Conservation (phyloP, 2,113 vertebrate genomes). For the Helogale parvula region DNA sequence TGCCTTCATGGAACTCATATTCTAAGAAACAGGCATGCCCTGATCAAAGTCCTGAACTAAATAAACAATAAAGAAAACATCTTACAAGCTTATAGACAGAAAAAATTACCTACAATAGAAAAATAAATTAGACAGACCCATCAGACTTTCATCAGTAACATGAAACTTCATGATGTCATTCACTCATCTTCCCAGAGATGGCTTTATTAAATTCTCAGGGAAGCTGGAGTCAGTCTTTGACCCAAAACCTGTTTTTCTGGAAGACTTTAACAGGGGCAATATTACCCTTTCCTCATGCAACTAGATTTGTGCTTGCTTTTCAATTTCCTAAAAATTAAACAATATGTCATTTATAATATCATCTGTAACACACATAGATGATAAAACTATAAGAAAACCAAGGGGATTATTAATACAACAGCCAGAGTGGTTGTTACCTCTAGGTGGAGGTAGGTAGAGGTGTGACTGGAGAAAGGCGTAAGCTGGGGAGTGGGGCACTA, state of each 20-base stretch:
- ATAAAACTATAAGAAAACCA: slow-evolving; percentile 7
- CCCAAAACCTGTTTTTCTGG: not conserved
- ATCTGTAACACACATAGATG: not conserved
- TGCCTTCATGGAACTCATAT: not conserved
- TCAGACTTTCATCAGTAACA: slow-evolving; percentile 1
- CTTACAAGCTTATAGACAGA: not conserved
- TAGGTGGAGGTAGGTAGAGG: not conserved
- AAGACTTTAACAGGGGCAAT: slow-evolving; percentile 9
- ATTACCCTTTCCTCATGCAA: not conserved
- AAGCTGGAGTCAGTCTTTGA: slow-evolving; percentile 9
- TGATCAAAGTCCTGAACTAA: not conserved
- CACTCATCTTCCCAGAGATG: slow-evolving; percentile 14
- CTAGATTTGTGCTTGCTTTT: not conserved
- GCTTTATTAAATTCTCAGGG: not conserved
- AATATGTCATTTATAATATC: not conserved
- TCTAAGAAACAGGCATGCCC: not conserved
- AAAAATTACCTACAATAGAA: not conserved
- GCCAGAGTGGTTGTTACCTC: not conserved
- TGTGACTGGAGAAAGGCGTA: not conserved
- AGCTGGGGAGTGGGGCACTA: not conserved
- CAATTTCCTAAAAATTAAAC: not conserved
- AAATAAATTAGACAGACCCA: not conserved
- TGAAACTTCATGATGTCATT: not conserved
- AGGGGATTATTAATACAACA: not conserved
- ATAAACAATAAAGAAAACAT: not conserved